Conservation (phyloP, 1,140 invertebrate species). For the Probaryconus sp. region DNA sequence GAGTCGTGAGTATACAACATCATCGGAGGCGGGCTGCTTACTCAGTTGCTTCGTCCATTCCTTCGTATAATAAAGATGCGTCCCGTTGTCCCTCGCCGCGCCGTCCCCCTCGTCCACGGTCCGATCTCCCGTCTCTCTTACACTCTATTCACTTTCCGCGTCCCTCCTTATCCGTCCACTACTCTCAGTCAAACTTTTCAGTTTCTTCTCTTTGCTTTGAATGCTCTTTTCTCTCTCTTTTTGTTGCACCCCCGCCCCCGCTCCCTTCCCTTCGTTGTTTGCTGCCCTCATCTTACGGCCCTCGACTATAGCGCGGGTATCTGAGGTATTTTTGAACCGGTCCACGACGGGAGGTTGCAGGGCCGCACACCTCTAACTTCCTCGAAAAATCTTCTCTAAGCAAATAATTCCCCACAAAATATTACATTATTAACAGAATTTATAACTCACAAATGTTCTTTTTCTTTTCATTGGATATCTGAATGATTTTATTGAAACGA, state of each 20-base stretch:
- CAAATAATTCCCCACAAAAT: conserved; percentile 41
- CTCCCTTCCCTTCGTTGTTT: conserved; percentile 34
- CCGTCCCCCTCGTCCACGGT: conserved; percentile 11
- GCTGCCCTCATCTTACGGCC: conserved; percentile 53
- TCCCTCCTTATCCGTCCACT: conserved; percentile 26
- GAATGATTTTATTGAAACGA: too few species aligned
- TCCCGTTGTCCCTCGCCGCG: conserved; percentile 63
- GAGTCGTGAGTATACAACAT: conserved; percentile 74
- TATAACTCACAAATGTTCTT: too few species aligned
- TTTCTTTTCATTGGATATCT: too few species aligned
- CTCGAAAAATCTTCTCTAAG: conserved; percentile 52
- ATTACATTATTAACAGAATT: conserved; percentile 16
- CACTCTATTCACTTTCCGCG: conserved; percentile 24
- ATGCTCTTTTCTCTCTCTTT: conserved; percentile 47
- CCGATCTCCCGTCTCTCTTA: conserved; percentile 34
- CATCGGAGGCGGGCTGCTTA: conserved; percentile 70
- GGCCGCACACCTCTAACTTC: conserved; percentile 69
- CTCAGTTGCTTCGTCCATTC: conserved; percentile 69
- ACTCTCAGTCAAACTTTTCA: conserved; percentile 34
- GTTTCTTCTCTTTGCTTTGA: conserved; percentile 28
- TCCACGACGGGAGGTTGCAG: conserved; percentile 75
- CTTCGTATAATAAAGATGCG: conserved; percentile 77
- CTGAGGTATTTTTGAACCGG: conserved; percentile 78
- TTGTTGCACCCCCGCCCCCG: conserved; percentile 58
- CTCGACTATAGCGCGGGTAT: conserved; percentile 55